phyloP scores from a whole-genome alignment of 2,888 invertebrate genomes.

The Drosophila atripex region DNA sequence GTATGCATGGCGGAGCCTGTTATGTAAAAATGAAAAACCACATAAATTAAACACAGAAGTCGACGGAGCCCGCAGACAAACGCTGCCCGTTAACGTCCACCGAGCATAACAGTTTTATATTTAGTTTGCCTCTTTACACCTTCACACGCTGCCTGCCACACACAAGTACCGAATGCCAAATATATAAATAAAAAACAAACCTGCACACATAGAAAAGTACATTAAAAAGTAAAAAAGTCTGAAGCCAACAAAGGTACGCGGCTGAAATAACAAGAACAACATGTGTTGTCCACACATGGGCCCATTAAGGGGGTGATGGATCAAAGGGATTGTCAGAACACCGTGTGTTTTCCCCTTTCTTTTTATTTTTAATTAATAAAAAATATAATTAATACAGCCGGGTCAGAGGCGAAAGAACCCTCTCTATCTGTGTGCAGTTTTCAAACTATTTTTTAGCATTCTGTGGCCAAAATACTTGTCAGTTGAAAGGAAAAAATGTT shows the following conservation, averaged over 20 bases:
- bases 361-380: background rate
- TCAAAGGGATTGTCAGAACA: slow-evolving; percentile 7
- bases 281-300: slow-evolving; percentile 32
- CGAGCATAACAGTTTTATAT: slow-evolving; percentile 76
- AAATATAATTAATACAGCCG: background rate
- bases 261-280: slow-evolving; percentile 44
- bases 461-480: too few species aligned
- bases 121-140: slow-evolving; percentile 74
- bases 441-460: too few species aligned
- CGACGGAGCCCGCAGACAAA: slow-evolving; percentile 26
- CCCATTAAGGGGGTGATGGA: background rate
- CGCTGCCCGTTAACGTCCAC: slow-evolving; percentile 64
- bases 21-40: slow-evolving; percentile 54
- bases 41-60: slow-evolving; percentile 67
- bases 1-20: slow-evolving; percentile 61
- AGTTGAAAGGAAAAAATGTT: slow-evolving; percentile 57
- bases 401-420: background rate
- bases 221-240: slow-evolving; percentile 72
- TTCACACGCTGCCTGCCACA: slow-evolving; percentile 58
- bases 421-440: too few species aligned
- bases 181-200: background rate
- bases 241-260: slow-evolving; percentile 73
- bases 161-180: slow-evolving; percentile 32
- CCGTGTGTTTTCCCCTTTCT: background rate
- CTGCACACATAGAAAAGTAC: slow-evolving; percentile 47